Evolutionary conservation across 2,113 vertebrate species (phyloP), one percentile per base, ranked within the genome.

Genomic region (Blennius ocellaris): DNA sequence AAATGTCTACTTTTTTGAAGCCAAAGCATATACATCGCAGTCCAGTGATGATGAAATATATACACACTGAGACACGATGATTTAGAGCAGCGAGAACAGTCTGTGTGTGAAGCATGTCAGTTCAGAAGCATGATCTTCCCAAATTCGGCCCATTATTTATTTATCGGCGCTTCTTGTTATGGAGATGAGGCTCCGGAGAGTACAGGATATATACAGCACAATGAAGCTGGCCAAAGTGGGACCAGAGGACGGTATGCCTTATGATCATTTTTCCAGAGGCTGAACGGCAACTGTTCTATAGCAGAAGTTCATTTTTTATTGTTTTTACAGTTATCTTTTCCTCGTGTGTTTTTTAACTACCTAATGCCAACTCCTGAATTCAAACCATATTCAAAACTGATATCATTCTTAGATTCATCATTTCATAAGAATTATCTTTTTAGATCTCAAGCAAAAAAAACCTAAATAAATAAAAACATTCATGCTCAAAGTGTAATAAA

Each of bases 11-110:
- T 64, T 78, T 69, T 60, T 49, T 47, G 17, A 59, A 59, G 17
- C 78, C 67, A 56, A 69, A 60, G 37, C 40, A 50, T 65, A 56
- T 61, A 49, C 36, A 75, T 68, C 56, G n/a, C 61, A 69, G 65
- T 73, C 70, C 67, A 41, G 55, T 9, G 44, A 72, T 71, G 78
- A 83, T 10, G 62, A 68, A 58, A 47, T 62, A 79, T 53, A 82
- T 70, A 84, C 52, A 49, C 65, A 60, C 8, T 64, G 9, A 61
- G 49, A 75, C 41, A 76, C 53, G 53, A 11, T 3, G 39, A 90
- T 91, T 92, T 82, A 89, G 66, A 78, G 68, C 7, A 48, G 85
- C 7, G 69, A 62, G 58, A 78, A 90, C 69, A 92, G 71, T n/a
- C 58, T 75, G 40, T 76, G 53, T 82, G 54, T 90, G 61, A 87